phyloP scores from a whole-genome alignment of 2,113 vertebrate genomes.

The Hippocampus barbouri region DNA sequence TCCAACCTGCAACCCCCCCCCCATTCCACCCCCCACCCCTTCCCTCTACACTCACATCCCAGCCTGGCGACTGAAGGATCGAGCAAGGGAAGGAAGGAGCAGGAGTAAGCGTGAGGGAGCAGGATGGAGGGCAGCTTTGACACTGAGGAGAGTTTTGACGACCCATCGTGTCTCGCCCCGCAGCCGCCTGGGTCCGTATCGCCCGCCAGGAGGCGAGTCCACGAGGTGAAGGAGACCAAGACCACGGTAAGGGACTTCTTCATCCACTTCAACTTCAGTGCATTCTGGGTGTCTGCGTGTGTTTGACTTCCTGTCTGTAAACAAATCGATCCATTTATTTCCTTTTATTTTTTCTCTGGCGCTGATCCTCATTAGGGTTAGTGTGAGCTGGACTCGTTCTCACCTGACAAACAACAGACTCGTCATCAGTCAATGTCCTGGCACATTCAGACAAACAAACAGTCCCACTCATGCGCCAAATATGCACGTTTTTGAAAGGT shows the following conservation, averaged over 20 bases:
- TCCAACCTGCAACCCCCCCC: neutral
- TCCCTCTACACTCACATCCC: slow-evolving; percentile 52
- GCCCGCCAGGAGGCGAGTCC: slow-evolving; percentile 79
- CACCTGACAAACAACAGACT: neutral
- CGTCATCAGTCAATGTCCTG: neutral
- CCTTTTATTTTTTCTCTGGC: neutral
- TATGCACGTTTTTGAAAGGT: neutral
- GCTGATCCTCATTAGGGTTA: neutral
- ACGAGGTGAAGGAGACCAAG: slow-evolving; percentile 81
- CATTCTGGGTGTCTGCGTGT: slow-evolving; percentile 19
- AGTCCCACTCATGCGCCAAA: too few relatives aligned
- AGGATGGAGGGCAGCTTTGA: slow-evolving; percentile 75
- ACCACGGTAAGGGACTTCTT: slow-evolving; percentile 78
- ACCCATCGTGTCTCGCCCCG: slow-evolving; percentile 78
- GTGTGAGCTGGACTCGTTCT: neutral
- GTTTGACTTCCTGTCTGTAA: neutral
- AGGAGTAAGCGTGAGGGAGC: slow-evolving; percentile 55
- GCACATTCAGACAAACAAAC: too few relatives aligned
- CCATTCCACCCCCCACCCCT: neutral
- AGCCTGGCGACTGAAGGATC: slow-evolving; percentile 41
- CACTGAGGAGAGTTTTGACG: slow-evolving; percentile 82
- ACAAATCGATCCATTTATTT: neutral
- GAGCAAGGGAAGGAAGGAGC: slow-evolving; percentile 23
- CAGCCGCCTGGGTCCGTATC: slow-evolving; percentile 85
- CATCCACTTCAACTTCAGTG: neutral